Conservation (phyloP, 2,797 vertebrate species). For the Petrocephalus schoutedeni region DNA sequence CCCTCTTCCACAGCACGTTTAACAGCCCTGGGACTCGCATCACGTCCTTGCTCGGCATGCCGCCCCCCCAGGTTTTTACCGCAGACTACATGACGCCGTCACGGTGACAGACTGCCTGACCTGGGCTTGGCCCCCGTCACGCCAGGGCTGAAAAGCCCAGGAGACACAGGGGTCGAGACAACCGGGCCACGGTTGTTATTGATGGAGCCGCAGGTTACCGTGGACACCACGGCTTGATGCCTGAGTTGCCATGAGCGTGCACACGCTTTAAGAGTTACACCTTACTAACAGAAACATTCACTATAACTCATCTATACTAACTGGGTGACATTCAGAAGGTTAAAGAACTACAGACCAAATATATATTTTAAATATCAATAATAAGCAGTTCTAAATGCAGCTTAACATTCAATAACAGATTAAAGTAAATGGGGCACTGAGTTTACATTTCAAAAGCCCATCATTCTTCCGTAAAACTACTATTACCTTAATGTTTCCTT, state of each 20-base stretch:
- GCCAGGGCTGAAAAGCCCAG: not conserved
- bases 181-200: slow-evolving; percentile 48
- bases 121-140: not conserved
- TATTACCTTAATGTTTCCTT: not conserved
- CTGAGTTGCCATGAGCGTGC: slow-evolving; percentile 18
- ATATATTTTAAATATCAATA: not conserved
- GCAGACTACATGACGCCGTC: not conserved
- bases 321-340: not conserved
- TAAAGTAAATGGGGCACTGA: not conserved
- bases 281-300: not conserved
- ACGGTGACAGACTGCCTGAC: not conserved
- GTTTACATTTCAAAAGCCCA: too few species aligned
- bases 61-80: not conserved
- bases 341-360: not conserved
- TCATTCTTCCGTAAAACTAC: too few species aligned
- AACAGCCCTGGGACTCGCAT: not conserved
- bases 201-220: slow-evolving; percentile 44
- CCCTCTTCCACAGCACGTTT: not conserved
- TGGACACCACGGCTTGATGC: slow-evolving; percentile 42
- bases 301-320: not conserved
- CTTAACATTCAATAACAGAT: not conserved
- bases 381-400: not conserved
- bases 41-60: not conserved
- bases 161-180: slow-evolving; percentile 30
- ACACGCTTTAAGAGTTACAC: not conserved